A percentile compares a stretch with the other conserved stretches of the same genome.
Evolutionary conservation across 92 coral and sea anemone genomes (phyloP).

Genomic region (Ricordea florida): DNA sequence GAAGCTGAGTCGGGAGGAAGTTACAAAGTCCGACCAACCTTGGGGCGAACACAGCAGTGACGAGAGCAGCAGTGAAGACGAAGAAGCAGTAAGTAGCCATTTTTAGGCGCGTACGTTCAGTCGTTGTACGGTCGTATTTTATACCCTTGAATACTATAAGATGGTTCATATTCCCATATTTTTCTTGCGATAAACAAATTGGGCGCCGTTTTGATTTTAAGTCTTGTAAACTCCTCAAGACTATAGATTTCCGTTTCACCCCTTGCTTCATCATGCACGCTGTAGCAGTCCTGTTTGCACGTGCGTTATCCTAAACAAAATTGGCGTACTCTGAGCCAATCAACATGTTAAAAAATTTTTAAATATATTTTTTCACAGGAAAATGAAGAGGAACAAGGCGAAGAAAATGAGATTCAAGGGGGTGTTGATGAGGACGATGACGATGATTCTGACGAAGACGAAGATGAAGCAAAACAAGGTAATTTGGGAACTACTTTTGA

Average conservation of each 20-base stretch:
- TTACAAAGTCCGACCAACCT: slow-evolving; percentile 38
- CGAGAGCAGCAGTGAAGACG: slow-evolving; percentile 63
- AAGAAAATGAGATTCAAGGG: slow-evolving; percentile 37
- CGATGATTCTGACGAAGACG: slow-evolving; percentile 57
- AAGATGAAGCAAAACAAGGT: slow-evolving; percentile 50
- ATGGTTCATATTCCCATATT: no score
- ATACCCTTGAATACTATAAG: not conserved
- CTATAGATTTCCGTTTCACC: no score
- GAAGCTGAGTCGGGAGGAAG: slow-evolving; percentile 27
- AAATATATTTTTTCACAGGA: no score
- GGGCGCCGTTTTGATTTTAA: no score
- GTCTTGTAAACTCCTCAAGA: no score
- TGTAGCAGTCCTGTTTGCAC: no score
- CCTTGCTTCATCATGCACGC: no score
- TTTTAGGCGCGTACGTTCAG: not conserved
- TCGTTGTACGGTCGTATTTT: not conserved
- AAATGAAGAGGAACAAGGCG: slow-evolving; percentile 38
- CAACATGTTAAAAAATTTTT: no score
- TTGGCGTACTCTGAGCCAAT: no score
- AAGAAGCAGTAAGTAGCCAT: slow-evolving; percentile 21
- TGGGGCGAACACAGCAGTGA: slow-evolving; percentile 66
- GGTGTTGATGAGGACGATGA: slow-evolving; percentile 45
- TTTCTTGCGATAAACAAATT: no score
- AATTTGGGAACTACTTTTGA: not conserved
- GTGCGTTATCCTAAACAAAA: no score